phyloP scores from a whole-genome alignment of 2,113 vertebrate genomes.

The Oriolus oriolus region DNA sequence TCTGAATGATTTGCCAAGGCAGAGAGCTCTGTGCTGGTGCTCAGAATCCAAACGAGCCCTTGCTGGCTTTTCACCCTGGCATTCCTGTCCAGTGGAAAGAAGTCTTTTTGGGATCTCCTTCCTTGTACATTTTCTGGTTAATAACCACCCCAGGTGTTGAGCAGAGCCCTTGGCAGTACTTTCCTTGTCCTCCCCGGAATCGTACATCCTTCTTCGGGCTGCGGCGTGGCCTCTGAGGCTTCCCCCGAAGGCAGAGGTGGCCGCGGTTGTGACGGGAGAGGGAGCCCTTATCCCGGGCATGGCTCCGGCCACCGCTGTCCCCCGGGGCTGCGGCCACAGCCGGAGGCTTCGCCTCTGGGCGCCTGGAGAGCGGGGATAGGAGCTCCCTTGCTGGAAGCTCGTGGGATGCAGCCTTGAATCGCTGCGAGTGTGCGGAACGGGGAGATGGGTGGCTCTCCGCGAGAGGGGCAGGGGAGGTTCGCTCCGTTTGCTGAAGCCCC shows the following conservation, averaged over 20 bases:
- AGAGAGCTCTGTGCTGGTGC: neutral
- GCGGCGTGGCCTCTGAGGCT: accelerated
- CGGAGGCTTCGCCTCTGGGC: neutral
- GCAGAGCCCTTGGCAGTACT: neutral
- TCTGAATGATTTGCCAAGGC: neutral
- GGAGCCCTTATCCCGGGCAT: neutral
- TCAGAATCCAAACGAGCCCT: neutral
- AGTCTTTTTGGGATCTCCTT: neutral
- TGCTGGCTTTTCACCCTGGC: neutral
- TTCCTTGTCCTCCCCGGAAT: neutral
- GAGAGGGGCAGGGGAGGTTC: neutral
- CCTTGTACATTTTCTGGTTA: accelerated
- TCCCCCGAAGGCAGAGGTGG: neutral
- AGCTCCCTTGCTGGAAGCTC: neutral
- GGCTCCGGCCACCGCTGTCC: neutral
- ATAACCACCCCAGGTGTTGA: neutral
- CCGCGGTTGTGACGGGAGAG: neutral
- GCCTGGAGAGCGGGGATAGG: accelerated
- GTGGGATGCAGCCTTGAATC: neutral
- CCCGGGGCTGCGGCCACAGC: neutral
- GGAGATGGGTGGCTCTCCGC: neutral
- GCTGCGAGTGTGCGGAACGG: neutral
- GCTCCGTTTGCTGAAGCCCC: neutral
- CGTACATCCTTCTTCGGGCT: accelerated
- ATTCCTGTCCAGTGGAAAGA: accelerated